These are phyloP conservation scores for Strigamia transsilvanica DNA, from an alignment of 2,888 invertebrate species.

Conservation along the genomic window DNA sequence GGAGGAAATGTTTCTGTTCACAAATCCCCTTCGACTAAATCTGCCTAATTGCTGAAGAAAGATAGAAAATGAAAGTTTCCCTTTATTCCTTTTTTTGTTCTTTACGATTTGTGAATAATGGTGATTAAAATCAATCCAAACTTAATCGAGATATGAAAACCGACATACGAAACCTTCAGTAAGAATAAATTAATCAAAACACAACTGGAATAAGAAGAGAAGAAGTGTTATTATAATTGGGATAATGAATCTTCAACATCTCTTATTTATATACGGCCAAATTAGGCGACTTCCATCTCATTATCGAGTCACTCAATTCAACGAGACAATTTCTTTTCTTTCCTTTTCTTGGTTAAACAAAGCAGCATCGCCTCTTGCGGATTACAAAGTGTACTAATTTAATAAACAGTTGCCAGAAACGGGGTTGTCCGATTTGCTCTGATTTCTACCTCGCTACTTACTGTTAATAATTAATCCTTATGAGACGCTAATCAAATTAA, in stretches of 20 bases:
- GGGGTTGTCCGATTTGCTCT: constrained; percentile 27
- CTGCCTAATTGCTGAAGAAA: too few species aligned
- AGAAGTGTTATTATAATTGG: neutral
- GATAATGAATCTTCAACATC: neutral
- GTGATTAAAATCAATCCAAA: too few species aligned
- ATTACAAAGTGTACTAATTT: constrained; percentile 7
- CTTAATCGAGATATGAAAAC: too few species aligned
- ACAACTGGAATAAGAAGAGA: too few species aligned
- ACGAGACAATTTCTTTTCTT: neutral
- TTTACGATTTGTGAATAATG: too few species aligned
- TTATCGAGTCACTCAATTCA: neutral
- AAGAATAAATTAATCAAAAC: neutral
- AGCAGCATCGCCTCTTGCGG: constrained; percentile 5
- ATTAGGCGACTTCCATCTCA: neutral
- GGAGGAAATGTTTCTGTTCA: too few species aligned
- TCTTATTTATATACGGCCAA: neutral
- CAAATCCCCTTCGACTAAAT: too few species aligned
- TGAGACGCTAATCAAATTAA: constrained; percentile 31
- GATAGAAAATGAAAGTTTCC: too few species aligned
- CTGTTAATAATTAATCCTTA: constrained; percentile 25
- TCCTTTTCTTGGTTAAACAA: neutral
- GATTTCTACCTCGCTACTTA: constrained; percentile 24
- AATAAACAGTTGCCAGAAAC: constrained; percentile 18
- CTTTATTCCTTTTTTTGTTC: too few species aligned
- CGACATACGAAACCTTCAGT: too few species aligned